Conservation (phyloP, 2,113 vertebrate species). For the Cyprinus carpio region DNA sequence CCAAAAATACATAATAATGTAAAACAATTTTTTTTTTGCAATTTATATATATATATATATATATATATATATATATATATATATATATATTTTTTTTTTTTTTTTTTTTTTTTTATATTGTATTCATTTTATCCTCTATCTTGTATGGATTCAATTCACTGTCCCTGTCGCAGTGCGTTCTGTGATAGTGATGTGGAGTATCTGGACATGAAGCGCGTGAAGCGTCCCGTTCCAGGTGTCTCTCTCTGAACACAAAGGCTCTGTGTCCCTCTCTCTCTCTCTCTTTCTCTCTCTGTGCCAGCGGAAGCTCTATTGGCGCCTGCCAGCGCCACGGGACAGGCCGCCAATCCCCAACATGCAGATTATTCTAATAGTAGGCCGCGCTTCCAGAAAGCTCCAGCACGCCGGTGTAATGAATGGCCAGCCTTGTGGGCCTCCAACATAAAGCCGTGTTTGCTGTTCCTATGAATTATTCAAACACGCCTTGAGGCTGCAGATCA, state of each 20-base stretch:
- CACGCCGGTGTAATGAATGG: constrained; percentile 86
- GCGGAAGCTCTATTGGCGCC: constrained; percentile 70
- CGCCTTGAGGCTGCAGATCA: constrained; percentile 92
- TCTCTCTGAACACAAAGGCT: constrained; percentile 70
- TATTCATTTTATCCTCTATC: no score
- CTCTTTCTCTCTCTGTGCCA: constrained; percentile 66
- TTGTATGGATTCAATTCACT: no score
- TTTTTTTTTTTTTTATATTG: no score
- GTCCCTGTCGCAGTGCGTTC: no score
- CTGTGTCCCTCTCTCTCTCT: constrained; percentile 40
- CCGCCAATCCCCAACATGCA: constrained; percentile 78
- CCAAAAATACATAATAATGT: no score
- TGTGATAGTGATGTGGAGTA: no score
- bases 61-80: no score
- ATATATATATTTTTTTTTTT: no score
- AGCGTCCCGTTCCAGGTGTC: constrained; percentile 2
- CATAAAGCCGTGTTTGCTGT: constrained; percentile 84
- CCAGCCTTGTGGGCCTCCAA: constrained; percentile 81
- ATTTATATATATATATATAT: no score
- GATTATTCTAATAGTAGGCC: constrained; percentile 84
- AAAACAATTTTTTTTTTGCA: no score
- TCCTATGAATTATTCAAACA: constrained; percentile 90
- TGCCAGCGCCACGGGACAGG: constrained; percentile 72
- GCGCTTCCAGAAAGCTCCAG: constrained; percentile 76
- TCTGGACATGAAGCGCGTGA: no score